Conservation (phyloP, 2,888 invertebrate species). For the Unio delphinus region DNA sequence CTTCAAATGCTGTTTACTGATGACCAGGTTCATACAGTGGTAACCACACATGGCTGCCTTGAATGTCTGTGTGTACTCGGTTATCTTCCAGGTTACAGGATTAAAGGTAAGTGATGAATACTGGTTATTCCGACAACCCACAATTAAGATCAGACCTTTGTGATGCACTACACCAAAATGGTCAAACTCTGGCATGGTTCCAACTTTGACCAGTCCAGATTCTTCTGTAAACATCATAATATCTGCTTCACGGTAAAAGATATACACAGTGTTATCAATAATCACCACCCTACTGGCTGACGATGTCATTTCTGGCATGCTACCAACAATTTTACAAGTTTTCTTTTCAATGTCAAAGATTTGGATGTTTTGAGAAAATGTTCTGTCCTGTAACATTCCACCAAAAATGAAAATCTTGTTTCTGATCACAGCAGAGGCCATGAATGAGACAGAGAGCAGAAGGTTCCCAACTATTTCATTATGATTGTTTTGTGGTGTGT, state of each 20-base stretch:
- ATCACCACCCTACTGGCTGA: conserved; percentile 40
- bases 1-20: conserved; percentile 24
- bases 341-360: conserved; percentile 28
- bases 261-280: conserved; percentile 32
- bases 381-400: conserved; percentile 36
- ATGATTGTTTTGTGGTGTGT: conserved; percentile 26
- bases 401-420: conserved; percentile 43
- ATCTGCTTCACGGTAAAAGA: conserved; percentile 42
- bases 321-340: conserved; percentile 23
- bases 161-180: conserved; percentile 40
- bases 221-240: conserved; percentile 35
- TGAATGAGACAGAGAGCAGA: conserved; percentile 39
- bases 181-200: conserved; percentile 41
- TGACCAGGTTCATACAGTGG: conserved; percentile 35
- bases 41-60: conserved; percentile 48
- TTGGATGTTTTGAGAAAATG: conserved; percentile 38
- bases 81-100: conserved; percentile 28
- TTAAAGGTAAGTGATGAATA: conserved; percentile 36
- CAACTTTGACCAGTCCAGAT: conserved; percentile 20
- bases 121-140: conserved; percentile 40
- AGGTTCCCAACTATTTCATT: conserved; percentile 35
- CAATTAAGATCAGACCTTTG: conserved; percentile 37
- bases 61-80: conserved; percentile 28
- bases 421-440: conserved; percentile 39
- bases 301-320: conserved; percentile 32